Evolutionary conservation across 1,140 invertebrate species (phyloP).

Genomic region (Matsumurasca onukii): DNA sequence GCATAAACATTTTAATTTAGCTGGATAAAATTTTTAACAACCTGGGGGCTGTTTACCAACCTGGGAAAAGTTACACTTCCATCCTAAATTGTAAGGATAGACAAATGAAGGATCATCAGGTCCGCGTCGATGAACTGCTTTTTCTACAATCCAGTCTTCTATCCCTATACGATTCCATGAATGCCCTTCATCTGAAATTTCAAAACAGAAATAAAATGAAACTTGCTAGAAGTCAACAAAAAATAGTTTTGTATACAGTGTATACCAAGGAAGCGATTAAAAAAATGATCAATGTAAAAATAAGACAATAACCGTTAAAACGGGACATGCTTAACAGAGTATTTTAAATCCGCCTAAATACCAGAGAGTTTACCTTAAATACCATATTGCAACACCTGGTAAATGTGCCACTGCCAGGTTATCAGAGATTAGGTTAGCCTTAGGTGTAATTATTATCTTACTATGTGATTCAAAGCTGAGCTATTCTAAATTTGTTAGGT

Average conservation of each 20-base stretch:
- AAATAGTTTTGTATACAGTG: background rate
- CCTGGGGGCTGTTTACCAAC: too few species aligned
- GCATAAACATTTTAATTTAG: too few species aligned
- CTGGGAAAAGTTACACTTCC: constrained; percentile 69
- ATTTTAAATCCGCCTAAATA: too few species aligned
- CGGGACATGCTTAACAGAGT: too few species aligned
- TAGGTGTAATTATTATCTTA: too few species aligned
- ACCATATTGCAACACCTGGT: too few species aligned
- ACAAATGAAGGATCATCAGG: constrained; percentile 58
- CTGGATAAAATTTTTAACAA: too few species aligned
- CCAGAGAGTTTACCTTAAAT: too few species aligned
- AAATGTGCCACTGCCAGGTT: background rate
- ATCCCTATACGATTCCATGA: constrained; percentile 90
- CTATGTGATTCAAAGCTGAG: too few species aligned
- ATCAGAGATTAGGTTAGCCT: background rate
- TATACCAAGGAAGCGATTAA: background rate
- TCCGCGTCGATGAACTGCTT: constrained; percentile 70
- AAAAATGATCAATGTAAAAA: background rate
- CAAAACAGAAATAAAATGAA: constrained; percentile 29
- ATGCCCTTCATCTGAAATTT: constrained; percentile 74
- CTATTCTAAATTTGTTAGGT: too few species aligned
- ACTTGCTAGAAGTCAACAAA: background rate
- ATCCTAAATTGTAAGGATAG: constrained; percentile 89
- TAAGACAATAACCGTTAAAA: background rate
- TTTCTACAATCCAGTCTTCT: constrained; percentile 93